Conservation (phyloP, 2,888 invertebrate genomes). For the Fragum whitleyi region DNA sequence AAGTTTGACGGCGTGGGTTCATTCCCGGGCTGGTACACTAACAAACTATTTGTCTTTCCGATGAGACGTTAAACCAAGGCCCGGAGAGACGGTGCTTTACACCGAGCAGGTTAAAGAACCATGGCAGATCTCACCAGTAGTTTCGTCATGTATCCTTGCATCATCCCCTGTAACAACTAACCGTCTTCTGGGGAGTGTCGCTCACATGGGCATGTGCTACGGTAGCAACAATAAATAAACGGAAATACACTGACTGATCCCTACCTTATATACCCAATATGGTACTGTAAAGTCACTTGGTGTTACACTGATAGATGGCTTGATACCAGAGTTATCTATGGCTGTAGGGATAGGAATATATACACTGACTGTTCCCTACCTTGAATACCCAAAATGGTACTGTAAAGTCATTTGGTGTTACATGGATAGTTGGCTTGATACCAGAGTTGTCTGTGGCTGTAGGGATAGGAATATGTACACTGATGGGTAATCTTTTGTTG, state of each 20-base stretch:
- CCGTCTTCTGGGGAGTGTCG: no score
- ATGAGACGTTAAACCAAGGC: no score
- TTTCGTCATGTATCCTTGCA: no score
- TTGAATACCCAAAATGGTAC: conserved; percentile 69
- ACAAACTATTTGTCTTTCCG: no score
- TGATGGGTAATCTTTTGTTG: conserved; percentile 58
- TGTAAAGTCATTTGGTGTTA: conserved; percentile 18
- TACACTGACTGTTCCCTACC: conserved; percentile 61
- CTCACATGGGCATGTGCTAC: no score
- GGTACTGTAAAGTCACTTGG: conserved; percentile 54
- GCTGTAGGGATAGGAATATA: conserved; percentile 68
- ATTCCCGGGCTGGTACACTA: no score
- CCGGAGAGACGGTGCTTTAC: no score
- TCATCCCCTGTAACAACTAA: no score
- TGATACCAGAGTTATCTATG: conserved; percentile 74
- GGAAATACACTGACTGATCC: neutral
- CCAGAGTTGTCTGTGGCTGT: conserved; percentile 75
- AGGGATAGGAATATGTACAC: conserved; percentile 66
- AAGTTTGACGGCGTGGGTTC: no score
- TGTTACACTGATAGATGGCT: conserved; percentile 34
- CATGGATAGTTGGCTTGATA: conserved; percentile 34
- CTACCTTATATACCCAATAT: conserved; percentile 68
- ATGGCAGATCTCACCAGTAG: no score
- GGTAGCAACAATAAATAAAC: no score
- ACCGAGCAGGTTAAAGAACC: no score